Evolutionary conservation across 1,140 invertebrate genomes (phyloP).

Genomic region (Sitobion miscanthi): DNA sequence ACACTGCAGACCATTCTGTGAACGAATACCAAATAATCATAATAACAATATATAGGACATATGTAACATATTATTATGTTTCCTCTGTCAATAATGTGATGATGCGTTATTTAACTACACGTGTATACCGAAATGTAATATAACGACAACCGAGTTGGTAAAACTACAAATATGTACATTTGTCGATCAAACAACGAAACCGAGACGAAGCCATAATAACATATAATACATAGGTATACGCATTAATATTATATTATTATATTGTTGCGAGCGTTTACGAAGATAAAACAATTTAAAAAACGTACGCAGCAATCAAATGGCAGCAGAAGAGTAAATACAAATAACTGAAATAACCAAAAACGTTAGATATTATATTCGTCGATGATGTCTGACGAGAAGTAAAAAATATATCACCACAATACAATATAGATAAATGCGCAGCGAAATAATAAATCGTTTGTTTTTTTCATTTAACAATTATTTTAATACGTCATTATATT

Average conservation of each 20-base stretch:
- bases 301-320: neutral
- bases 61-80: neutral
- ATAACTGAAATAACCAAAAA: neutral
- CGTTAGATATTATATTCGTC: neutral
- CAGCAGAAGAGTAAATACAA: neutral
- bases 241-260: neutral
- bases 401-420: neutral
- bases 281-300: neutral
- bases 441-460: no score
- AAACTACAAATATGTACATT: slow-evolving; percentile 16
- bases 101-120: neutral
- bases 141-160: neutral
- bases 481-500: no score
- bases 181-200: neutral
- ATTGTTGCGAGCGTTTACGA: no score
- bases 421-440: neutral
- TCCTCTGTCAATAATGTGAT: slow-evolving; percentile 12
- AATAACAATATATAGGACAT: neutral
- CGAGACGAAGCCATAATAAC: neutral
- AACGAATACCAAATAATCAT: neutral
- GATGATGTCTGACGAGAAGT: neutral
- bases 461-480: no score
- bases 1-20: neutral
- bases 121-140: neutral
- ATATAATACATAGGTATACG: neutral